Evolutionary conservation across 2,888 invertebrate species (phyloP).

Genomic region (Phytoseiulus persimilis): DNA sequence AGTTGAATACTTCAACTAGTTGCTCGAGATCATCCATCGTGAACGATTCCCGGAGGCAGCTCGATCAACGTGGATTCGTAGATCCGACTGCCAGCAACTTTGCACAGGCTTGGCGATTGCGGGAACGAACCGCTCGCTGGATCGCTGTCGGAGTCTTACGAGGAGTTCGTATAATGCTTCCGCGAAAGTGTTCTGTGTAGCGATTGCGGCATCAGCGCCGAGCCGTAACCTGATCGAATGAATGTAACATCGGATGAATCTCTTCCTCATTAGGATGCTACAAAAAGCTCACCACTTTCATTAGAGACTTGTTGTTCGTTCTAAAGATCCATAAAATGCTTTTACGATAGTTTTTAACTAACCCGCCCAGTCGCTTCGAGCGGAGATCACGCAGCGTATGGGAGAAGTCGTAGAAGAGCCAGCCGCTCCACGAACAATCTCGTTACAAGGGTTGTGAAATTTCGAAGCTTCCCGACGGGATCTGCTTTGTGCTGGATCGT

Average conservation of each 20-base stretch:
- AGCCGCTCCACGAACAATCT: background rate
- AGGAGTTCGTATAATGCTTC: background rate
- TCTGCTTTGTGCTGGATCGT: background rate
- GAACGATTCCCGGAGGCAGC: background rate
- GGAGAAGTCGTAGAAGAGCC: background rate
- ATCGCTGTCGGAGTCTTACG: background rate
- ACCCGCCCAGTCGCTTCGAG: background rate
- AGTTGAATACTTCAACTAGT: conserved; percentile 33
- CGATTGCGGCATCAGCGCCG: background rate
- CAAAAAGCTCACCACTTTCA: background rate
- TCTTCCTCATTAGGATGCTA: background rate
- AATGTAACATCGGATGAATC: conserved; percentile 5
- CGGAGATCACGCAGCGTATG: background rate
- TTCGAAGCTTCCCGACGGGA: background rate
- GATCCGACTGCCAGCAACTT: background rate
- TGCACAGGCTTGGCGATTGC: background rate
- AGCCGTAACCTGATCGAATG: background rate
- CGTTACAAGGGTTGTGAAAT: background rate
- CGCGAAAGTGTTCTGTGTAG: background rate
- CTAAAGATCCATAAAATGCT: background rate
- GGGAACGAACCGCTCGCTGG: background rate
- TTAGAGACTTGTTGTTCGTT: background rate
- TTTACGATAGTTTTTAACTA: background rate
- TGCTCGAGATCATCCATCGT: background rate
- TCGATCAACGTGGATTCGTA: background rate